Base-by-base conservation (phyloP, 2,888 invertebrate species). In the Dorcus hopei region DNA sequence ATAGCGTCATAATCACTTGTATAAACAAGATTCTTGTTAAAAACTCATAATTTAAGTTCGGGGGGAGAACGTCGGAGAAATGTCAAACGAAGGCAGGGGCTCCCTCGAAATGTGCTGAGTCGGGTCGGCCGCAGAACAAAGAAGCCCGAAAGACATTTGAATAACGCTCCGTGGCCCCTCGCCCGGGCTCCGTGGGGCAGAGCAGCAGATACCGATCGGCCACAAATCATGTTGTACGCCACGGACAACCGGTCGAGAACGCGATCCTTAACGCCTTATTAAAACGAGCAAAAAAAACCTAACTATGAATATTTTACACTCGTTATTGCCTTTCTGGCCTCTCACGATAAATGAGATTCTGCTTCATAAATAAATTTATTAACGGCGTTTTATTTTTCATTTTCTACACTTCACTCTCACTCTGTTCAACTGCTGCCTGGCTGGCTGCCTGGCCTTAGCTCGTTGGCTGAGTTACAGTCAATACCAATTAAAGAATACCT, bases 241-340 rank as follows among this genome's bases (percentile, higher is more conserved):
- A 63, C 65, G 58, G 68, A 68, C 65, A 68, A 68, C 70, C 67
- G 62, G 68, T 61, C 61, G 67, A 65, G 69, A 68, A 69, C 68
- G 65, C 58, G 42, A 52, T 67, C 66, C 69, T 69, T 70, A 70
- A 70, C 69, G 70, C 71, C 70, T 71, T 66, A 70, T 70, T 70
- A 69, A 70, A 69, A 69, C 16, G 54, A 54, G 16, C 45, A 49
- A 47, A 33, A 49, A 47, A 67, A 33, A 33, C 5, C 64, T 67
- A 65, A 70, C 70, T 70, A 69, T 70, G 71, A 71, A 72, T 71
- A 72, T 70, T 72, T 72, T 72, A 72, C 72, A 70, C 71, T 70
- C 68, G 70, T 71, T 72, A 70, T 66, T 65, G 63, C 60, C 59
- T 61, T 61, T 57, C 63, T 55, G 49, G 55, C 49, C 51, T 51